Base-by-base conservation (phyloP, 2,797 vertebrate genomes). In the Phylloscopus collybita region DNA sequence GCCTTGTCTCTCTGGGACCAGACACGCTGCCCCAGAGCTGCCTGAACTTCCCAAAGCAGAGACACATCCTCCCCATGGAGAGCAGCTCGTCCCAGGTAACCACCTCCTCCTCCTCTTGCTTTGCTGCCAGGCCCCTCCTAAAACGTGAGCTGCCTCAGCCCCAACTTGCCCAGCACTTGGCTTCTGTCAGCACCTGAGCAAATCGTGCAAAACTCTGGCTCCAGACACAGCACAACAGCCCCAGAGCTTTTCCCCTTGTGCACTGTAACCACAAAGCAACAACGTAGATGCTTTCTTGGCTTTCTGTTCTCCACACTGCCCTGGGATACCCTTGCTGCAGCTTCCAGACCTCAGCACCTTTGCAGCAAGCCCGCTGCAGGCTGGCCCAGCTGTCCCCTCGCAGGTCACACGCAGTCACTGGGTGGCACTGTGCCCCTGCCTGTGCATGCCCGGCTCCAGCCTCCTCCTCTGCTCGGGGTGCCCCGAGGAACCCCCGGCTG, bases 401-500 rank as follows among this genome's bases (percentile, higher is more conserved):
- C 76, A 40, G 81, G 92, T 90, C 87, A 59, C 82, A 44, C 2
- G 27, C 86, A 62, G 96, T 81, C 96, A 95, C 96, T 96, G 94
- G 96, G 94, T 91, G 95, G 96, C 95, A 95, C 96, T 96, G 95
- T 92, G 86, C 84, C 94, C 87, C 96, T 45, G 88, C 92, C 88
- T 34, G 53, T 66, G 82, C 67, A 19, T 20, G 5, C 69, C 66
- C 21, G 6, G 54, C 87, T 75, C 70, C 89, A 29, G 74, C 80
- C 70, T 59, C 61, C 88, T 86, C n/a, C 60, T 36, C 40, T 2
- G 5, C 49, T 19, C 9, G 11, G 49, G n/a, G 12, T 9, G 21
- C 7, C 9, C 4, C 29, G 12, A 36, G 26, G 61, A 69, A 1
- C 8, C 12, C 27, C 44, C 4, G 2, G 21, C 79, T 11, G 44